These are phyloP conservation scores for Sorex maritimensis DNA, from an alignment of 2,797 vertebrate species.

Conservation along the genomic window DNA sequence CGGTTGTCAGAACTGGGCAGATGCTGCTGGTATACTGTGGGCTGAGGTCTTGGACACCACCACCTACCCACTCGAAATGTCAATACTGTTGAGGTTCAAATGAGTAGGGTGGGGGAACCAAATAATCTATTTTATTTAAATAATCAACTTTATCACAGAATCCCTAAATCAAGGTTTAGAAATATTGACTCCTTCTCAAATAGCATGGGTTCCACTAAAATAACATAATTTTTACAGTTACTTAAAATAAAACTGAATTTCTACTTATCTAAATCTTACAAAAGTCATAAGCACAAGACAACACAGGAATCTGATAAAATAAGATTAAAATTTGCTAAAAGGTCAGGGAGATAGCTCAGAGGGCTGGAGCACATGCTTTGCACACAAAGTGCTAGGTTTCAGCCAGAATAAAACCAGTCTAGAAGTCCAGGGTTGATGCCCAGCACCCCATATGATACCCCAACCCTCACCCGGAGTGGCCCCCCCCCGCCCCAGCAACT, in stretches of 20 bases:
- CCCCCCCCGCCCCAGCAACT: no score
- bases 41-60: background rate
- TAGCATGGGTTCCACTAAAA: slow-evolving; percentile 27
- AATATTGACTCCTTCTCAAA: slow-evolving; percentile 50
- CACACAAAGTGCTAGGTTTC: no score
- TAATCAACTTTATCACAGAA: slow-evolving; percentile 57
- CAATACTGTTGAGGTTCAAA: background rate
- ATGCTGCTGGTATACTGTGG: background rate
- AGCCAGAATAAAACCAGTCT: no score
- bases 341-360: no score
- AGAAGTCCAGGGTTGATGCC: no score
- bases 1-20: background rate
- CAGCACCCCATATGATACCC: no score
- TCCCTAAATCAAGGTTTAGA: slow-evolving; percentile 67
- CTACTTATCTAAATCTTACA: background rate
- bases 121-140: slow-evolving; percentile 1
- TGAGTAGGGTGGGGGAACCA: background rate
- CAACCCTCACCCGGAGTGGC: no score
- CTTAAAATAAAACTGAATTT: no score
- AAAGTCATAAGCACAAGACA: slow-evolving; percentile 25
- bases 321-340: background rate
- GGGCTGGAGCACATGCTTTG: no score
- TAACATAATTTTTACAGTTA: background rate
- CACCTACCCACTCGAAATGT: background rate
- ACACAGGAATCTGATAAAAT: slow-evolving; percentile 13